phyloP scores from a whole-genome alignment of 2,797 vertebrate genomes.

The Falco naumanni region DNA sequence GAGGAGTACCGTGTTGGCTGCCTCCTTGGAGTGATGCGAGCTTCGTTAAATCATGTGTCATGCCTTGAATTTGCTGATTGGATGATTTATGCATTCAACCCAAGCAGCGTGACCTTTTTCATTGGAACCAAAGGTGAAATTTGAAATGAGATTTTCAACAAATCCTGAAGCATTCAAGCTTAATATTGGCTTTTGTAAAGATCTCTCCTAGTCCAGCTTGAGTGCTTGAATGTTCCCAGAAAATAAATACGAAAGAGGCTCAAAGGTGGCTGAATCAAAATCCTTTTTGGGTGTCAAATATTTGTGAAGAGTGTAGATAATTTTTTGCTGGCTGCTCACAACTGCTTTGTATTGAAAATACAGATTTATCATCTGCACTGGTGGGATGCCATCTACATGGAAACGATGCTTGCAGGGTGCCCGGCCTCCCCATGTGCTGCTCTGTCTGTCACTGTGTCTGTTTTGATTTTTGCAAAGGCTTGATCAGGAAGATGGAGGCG shows the following conservation, averaged over 20 bases:
- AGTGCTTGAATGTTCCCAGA: conserved; percentile 23
- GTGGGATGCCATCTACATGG: conserved; percentile 22
- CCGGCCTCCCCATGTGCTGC: conserved; percentile 32
- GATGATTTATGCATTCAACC: conserved; percentile 48
- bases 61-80: conserved; percentile 14
- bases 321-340: conserved; percentile 38
- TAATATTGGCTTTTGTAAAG: conserved; percentile 54
- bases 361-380: not conserved
- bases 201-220: conserved; percentile 4
- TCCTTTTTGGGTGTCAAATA: conserved; percentile 46
- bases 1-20: not conserved
- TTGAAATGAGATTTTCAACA: conserved; percentile 58
- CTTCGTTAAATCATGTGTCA: not conserved
- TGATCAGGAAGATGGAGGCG: conserved; percentile 52
- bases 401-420: not conserved
- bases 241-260: conserved; percentile 52
- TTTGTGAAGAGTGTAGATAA: conserved; percentile 7
- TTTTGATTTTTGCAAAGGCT: conserved; percentile 52
- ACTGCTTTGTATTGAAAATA: conserved; percentile 7
- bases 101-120: conserved; percentile 36
- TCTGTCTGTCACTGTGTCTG: conserved; percentile 61
- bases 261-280: conserved; percentile 26
- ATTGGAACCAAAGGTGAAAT: conserved; percentile 54
- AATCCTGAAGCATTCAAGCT: conserved; percentile 53
- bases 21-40: not conserved